Evolutionary conservation across 2,888 invertebrate genomes (phyloP).

Genomic region (Epinotia ramella): DNA sequence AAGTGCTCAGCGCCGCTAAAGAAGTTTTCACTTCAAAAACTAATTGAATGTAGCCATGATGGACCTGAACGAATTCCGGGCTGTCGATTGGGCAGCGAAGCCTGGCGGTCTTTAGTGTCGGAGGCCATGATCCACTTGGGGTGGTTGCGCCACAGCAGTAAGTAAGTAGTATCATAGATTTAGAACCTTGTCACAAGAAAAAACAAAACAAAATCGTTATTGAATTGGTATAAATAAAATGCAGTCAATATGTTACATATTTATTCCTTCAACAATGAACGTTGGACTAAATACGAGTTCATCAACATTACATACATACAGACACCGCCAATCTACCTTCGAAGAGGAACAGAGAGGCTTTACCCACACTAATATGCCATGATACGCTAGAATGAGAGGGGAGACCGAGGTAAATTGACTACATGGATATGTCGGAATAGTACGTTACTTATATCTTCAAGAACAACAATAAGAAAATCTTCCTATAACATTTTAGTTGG

Average conservation of each 20-base stretch:
- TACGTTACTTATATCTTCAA: background rate
- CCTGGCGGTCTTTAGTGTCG: no score
- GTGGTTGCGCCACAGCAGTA: no score
- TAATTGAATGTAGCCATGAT: no score
- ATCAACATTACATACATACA: constrained; percentile 19
- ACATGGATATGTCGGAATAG: background rate
- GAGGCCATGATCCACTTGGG: no score
- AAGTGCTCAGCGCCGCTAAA: no score
- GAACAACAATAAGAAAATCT: background rate
- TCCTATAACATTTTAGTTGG: background rate
- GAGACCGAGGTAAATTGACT: background rate
- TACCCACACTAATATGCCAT: constrained; percentile 11
- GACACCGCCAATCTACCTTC: constrained; percentile 18
- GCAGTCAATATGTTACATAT: constrained; percentile 28
- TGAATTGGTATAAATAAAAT: constrained; percentile 4
- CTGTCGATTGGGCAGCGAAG: no score
- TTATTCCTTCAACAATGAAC: constrained; percentile 44
- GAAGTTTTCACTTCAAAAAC: no score
- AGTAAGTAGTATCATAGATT: no score
- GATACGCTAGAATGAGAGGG: background rate
- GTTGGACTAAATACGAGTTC: constrained; percentile 35
- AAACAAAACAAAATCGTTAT: background rate
- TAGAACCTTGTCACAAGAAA: no score
- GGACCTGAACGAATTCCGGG: no score
- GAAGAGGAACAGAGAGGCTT: constrained; percentile 30